A percentile compares a stretch with the other conserved stretches of the same genome.
These are phyloP conservation scores for Chionodraco myersi DNA, from an alignment of 2,113 vertebrate genomes.

Conservation along the genomic window DNA sequence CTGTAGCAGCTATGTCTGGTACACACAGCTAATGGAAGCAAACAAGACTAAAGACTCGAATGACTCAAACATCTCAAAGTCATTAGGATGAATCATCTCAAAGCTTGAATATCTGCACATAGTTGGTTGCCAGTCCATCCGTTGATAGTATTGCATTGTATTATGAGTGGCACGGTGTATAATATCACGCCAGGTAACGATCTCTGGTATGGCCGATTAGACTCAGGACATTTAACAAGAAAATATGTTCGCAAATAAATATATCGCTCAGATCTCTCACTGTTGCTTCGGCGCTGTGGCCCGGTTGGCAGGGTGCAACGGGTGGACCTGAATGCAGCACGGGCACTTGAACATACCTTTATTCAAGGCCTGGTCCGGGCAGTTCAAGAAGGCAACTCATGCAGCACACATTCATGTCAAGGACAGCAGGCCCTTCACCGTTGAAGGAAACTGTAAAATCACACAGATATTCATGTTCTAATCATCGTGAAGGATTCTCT, in stretches of 20 bases:
- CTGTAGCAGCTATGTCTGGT: neutral
- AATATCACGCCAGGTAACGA: too few relatives aligned
- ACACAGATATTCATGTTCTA: neutral
- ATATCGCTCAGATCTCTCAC: too few relatives aligned
- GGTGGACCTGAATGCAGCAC: too few relatives aligned
- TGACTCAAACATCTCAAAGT: too few relatives aligned
- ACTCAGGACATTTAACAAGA: too few relatives aligned
- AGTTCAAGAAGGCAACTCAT: too few relatives aligned
- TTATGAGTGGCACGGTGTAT: too few relatives aligned
- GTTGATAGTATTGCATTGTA: neutral
- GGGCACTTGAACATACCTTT: neutral
- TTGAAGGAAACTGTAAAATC: neutral
- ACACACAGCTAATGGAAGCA: neutral
- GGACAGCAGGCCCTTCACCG: neutral
- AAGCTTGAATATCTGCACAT: neutral
- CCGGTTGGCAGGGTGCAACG: too few relatives aligned
- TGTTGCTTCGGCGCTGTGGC: too few relatives aligned
- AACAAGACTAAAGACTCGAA: neutral
- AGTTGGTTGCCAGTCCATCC: neutral
- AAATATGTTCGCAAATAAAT: too few relatives aligned
- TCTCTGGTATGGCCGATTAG: too few relatives aligned
- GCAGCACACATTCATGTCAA: neutral
- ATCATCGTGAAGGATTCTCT: constrained; percentile 2
- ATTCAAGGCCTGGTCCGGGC: too few relatives aligned
- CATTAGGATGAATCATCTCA: neutral